Conservation (phyloP, 2,888 invertebrate species). For the Heterodera filipjevi region DNA sequence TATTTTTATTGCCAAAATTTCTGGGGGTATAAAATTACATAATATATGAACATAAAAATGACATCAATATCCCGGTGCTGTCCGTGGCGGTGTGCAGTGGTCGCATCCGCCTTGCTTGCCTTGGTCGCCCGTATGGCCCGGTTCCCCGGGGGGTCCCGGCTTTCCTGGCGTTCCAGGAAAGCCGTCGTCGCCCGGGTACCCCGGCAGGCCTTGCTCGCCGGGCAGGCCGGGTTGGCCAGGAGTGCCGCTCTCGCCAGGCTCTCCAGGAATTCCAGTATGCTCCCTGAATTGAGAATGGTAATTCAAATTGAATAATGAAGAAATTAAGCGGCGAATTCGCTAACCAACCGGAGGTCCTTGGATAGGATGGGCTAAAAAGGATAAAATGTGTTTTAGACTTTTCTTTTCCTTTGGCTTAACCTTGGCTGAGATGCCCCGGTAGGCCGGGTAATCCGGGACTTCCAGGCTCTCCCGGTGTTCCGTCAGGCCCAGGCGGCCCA, state of each 20-base stretch:
- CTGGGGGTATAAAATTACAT: neutral
- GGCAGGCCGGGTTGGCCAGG: slow-evolving; percentile 9
- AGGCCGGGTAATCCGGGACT: slow-evolving; percentile 21
- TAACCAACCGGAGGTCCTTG: neutral
- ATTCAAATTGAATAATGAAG: neutral
- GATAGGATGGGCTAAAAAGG: neutral
- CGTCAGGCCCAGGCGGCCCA: neutral
- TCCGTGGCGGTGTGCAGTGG: slow-evolving; percentile 25
- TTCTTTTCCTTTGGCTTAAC: neutral
- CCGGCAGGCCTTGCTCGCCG: slow-evolving; percentile 9
- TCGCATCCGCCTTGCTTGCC: slow-evolving; percentile 22
- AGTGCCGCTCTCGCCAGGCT: slow-evolving; percentile 14
- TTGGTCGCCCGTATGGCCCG: slow-evolving; percentile 9
- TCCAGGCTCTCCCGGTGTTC: slow-evolving; percentile 21
- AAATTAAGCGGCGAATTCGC: neutral
- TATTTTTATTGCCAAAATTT: slow-evolving; percentile 2
- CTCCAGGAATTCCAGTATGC: slow-evolving; percentile 17
- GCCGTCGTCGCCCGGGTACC: neutral
- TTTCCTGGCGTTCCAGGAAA: slow-evolving; percentile 4
- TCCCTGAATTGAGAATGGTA: neutral
- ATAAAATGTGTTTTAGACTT: neutral
- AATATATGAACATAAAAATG: neutral
- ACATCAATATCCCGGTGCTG: slow-evolving; percentile 23
- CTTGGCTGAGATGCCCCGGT: slow-evolving; percentile 12
- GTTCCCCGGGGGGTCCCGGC: slow-evolving; percentile 10